These are phyloP conservation scores for Enteromius trimaculatus DNA, from an alignment of 2,797 vertebrate genomes.

Conservation along the genomic window DNA sequence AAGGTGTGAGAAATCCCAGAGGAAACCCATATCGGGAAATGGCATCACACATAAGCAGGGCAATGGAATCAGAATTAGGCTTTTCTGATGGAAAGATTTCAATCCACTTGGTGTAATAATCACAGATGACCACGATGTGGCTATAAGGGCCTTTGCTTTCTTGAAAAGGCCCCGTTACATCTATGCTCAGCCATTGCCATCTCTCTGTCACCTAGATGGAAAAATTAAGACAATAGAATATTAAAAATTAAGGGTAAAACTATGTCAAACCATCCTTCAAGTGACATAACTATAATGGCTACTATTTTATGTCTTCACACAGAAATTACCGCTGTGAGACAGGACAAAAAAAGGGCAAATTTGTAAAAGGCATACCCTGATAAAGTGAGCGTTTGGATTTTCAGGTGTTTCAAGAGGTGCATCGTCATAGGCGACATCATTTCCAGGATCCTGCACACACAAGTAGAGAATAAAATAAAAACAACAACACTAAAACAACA, in stretches of 20 bases:
- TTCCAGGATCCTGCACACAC: slow-evolving; percentile 24
- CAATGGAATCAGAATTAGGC: slow-evolving; percentile 41
- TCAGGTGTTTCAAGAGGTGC: neutral
- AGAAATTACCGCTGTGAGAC: neutral
- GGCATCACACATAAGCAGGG: slow-evolving; percentile 43
- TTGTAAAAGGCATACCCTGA: slow-evolving; percentile 12
- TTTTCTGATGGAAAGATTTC: slow-evolving; percentile 49
- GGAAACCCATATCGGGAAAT: slow-evolving; percentile 48
- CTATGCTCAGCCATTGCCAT: slow-evolving; percentile 78
- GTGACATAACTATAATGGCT: neutral
- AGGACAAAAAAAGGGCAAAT: neutral
- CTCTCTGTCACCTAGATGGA: slow-evolving; percentile 71
- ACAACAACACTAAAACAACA: neutral
- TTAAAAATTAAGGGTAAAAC: neutral
- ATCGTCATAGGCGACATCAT: slow-evolving; percentile 7
- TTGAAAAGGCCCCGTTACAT: slow-evolving; percentile 73
- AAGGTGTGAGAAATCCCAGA: slow-evolving; percentile 46
- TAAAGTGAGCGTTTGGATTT: slow-evolving; percentile 21
- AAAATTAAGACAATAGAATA: neutral
- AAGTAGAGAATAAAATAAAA: neutral
- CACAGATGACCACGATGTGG: slow-evolving; percentile 44
- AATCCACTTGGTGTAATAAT: slow-evolving; percentile 48
- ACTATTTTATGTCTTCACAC: neutral
- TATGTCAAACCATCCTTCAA: neutral
- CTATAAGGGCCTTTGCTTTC: slow-evolving; percentile 42